Percentiles rank a stretch among this genome's conserved stretches.
These are phyloP conservation scores for Coreoperca whiteheadi DNA, from an alignment of 2,113 vertebrate species.

Conservation along the genomic window DNA sequence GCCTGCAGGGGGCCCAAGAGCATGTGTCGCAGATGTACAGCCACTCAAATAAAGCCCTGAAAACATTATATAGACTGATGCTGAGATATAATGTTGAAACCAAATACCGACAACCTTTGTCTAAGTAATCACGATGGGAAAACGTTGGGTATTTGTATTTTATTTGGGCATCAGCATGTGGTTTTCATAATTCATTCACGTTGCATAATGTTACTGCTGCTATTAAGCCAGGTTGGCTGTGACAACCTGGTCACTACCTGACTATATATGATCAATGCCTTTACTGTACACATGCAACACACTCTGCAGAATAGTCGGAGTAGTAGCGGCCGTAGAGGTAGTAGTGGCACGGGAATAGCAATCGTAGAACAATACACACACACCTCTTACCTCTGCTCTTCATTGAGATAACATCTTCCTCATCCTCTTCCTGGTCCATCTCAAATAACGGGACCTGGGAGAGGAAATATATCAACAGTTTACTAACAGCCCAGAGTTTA, in stretches of 20 bases:
- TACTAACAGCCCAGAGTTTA: neutral
- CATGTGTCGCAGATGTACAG: neutral
- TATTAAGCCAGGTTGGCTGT: neutral
- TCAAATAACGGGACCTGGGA: slow-evolving; percentile 69
- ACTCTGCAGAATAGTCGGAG: neutral
- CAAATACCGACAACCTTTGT: neutral
- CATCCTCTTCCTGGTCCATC: slow-evolving; percentile 65
- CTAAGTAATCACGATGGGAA: neutral
- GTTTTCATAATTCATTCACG: neutral
- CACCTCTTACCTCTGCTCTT: slow-evolving; percentile 60
- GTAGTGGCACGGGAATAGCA: neutral
- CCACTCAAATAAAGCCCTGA: neutral
- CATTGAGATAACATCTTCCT: slow-evolving; percentile 53
- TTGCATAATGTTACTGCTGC: too few species aligned
- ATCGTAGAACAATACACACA: neutral
- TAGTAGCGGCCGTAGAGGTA: neutral
- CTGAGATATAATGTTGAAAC: neutral
- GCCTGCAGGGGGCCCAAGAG: slow-evolving; percentile 26
- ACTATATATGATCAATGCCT: neutral
- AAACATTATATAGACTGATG: neutral
- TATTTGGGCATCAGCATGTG: neutral
- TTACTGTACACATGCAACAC: neutral
- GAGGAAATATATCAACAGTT: neutral
- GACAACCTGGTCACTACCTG: neutral
- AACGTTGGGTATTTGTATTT: neutral